A percentile compares a stretch with the other conserved stretches of the same genome.
phyloP scores from a whole-genome alignment of 2,113 vertebrate genomes.

The Strix uralensis region DNA sequence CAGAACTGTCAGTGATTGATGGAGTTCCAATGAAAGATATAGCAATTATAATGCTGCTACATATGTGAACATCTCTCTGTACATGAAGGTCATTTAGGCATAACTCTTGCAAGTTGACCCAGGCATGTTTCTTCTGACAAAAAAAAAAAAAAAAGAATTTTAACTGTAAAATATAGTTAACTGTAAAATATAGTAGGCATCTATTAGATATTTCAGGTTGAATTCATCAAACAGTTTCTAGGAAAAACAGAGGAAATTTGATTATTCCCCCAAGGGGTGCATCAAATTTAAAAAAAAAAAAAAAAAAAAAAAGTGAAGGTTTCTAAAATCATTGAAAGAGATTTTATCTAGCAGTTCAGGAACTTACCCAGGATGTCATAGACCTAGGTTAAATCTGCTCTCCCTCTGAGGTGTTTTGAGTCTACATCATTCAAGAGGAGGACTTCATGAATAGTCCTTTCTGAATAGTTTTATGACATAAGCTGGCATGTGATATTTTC shows the following conservation, averaged over 20 bases:
- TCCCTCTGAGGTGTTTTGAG: neutral
- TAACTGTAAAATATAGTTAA: neutral
- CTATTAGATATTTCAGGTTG: neutral
- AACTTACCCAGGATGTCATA: neutral
- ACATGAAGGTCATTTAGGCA: neutral
- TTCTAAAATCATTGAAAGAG: neutral
- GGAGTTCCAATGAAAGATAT: neutral
- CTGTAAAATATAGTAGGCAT: neutral
- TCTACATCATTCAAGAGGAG: neutral
- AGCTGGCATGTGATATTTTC: neutral
- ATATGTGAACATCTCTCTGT: neutral
- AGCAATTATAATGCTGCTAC: neutral
- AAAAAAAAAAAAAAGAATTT: neutral
- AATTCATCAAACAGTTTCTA: neutral
- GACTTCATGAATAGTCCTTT: neutral
- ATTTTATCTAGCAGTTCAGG: neutral
- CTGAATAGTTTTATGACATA: neutral
- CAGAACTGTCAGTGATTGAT: slow-evolving; percentile 11
- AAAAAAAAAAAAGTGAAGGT: neutral
- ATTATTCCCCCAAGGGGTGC: neutral
- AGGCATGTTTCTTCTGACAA: neutral
- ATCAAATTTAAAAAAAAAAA: neutral
- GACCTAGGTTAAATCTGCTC: neutral
- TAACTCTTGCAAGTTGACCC: neutral
- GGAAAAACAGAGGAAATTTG: neutral